Percentiles rank a stretch among this genome's conserved stretches.
These are phyloP conservation scores for Euplagia quadripunctaria DNA, from an alignment of 2,888 invertebrate species.

Conservation along the genomic window DNA sequence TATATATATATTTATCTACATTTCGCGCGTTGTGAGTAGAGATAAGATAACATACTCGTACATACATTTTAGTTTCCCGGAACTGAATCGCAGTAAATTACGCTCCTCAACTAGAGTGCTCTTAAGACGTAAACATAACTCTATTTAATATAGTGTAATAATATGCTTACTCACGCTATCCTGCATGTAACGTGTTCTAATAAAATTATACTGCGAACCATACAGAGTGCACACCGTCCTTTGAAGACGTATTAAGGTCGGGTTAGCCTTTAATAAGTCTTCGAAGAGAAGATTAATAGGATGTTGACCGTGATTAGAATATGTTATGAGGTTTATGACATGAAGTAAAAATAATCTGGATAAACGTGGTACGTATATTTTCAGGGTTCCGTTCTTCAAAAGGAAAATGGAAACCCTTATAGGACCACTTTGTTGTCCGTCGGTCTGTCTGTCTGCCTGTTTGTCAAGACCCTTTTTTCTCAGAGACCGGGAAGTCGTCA, in stretches of 20 bases:
- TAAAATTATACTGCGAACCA: neutral
- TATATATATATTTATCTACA: too few species aligned
- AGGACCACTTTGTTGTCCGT: too few species aligned
- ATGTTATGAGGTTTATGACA: neutral
- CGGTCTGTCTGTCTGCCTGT: too few species aligned
- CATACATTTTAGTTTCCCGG: neutral
- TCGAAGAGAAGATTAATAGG: neutral
- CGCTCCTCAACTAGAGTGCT: neutral
- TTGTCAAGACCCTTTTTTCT: too few species aligned
- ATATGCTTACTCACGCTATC: neutral
- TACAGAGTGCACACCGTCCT: neutral
- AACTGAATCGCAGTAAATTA: neutral
- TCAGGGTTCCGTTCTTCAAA: too few species aligned
- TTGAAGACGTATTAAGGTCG: neutral
- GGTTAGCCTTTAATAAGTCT: neutral
- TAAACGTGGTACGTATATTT: too few species aligned
- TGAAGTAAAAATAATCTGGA: too few species aligned
- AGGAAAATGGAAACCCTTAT: too few species aligned
- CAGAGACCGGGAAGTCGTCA: too few species aligned
- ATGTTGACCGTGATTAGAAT: neutral
- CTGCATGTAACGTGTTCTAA: neutral
- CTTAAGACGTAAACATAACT: neutral
- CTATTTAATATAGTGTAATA: neutral
- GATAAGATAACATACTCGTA: neutral
- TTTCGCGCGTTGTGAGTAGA: neutral